These are phyloP conservation scores for Antechinus stuartii DNA, from an alignment of 2,113 vertebrate genomes.

Conservation along the genomic window DNA sequence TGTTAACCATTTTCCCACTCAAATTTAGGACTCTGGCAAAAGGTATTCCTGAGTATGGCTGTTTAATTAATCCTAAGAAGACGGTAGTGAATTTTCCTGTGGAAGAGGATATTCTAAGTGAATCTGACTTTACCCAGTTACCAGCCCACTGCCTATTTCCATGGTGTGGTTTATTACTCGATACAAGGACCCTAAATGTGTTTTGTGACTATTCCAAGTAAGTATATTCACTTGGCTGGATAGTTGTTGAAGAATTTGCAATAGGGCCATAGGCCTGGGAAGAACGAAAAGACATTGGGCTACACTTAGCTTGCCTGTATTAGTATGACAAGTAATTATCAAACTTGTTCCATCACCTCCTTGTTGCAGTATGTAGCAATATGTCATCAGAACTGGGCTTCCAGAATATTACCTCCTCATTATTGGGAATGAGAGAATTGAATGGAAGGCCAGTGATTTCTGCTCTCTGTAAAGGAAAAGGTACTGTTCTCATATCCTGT, in stretches of 20 bases:
- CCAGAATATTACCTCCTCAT: background rate
- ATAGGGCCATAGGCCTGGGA: background rate
- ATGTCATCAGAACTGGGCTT: background rate
- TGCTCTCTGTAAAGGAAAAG: background rate
- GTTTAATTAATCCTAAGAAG: constrained; percentile 90
- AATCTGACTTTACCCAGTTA: constrained; percentile 79
- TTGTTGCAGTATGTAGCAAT: background rate
- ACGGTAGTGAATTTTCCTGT: constrained; percentile 92
- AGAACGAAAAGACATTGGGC: background rate
- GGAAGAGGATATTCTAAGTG: constrained; percentile 59
- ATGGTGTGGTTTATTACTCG: constrained; percentile 94
- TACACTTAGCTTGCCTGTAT: background rate
- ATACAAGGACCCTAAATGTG: constrained; percentile 89
- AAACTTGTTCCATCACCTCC: background rate
- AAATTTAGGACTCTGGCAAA: constrained; percentile 86
- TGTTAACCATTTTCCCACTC: constrained; percentile 35
- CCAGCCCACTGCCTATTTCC: constrained; percentile 87
- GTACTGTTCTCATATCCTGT: background rate
- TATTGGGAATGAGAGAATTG: background rate
- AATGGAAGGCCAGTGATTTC: background rate
- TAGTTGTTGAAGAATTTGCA: background rate
- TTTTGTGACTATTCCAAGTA: constrained; percentile 93
- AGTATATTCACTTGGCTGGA: background rate
- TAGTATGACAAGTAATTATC: background rate
- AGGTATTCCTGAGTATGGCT: constrained; percentile 93